Evolutionary conservation across 2,797 vertebrate genomes (phyloP).

Genomic region (Arnoldichthys spilopterus): DNA sequence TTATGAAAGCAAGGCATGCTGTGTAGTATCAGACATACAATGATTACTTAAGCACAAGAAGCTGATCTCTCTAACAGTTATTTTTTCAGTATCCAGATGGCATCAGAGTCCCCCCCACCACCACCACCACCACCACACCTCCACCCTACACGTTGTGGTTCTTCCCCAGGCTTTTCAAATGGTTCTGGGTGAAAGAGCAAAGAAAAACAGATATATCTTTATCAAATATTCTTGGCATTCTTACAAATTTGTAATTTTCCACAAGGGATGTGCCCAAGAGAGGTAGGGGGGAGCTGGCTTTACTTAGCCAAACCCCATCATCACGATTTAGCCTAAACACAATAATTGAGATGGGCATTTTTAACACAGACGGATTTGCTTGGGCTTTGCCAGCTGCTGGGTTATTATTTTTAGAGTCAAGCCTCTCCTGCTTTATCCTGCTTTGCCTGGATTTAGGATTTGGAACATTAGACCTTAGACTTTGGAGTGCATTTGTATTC

Average conservation of each 20-base stretch:
- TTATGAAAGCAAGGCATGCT: not conserved
- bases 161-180: not conserved
- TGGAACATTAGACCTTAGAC: slow-evolving; percentile 21
- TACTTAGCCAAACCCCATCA: slow-evolving; percentile 15
- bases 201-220: not conserved
- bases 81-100: slow-evolving; percentile 18
- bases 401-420: slow-evolving; percentile 24
- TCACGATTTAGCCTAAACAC: slow-evolving; percentile 13
- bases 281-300: not conserved
- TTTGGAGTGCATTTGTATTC: not conserved
- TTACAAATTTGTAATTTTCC: not conserved
- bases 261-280: not conserved
- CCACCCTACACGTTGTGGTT: not conserved
- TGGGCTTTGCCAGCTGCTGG: slow-evolving; percentile 30
- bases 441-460: slow-evolving; percentile 36
- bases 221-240: not conserved
- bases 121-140: too few species aligned
- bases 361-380: slow-evolving; percentile 30
- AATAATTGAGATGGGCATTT: slow-evolving; percentile 32
- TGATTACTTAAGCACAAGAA: not conserved
- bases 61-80: not conserved
- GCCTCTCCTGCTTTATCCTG: slow-evolving; percentile 16
- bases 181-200: not conserved
- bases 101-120: too few species aligned
- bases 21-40: not conserved